Percentiles rank a stretch among this genome's conserved stretches.
Conservation (phyloP, 2,888 invertebrate species). For the Ypsolopha sequella region DNA sequence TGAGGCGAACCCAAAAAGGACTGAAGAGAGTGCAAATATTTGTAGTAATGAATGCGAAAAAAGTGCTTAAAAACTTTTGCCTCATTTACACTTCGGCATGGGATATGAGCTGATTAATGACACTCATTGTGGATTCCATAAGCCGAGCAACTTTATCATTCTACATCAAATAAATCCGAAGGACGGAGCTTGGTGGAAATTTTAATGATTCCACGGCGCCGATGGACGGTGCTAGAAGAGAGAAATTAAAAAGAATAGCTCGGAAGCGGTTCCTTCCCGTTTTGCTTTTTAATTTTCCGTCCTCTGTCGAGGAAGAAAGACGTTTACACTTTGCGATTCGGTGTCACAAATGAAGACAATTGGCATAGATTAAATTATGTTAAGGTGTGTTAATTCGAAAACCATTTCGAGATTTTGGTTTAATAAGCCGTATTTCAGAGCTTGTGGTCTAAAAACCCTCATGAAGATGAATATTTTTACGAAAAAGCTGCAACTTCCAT, state of each 20-base stretch:
- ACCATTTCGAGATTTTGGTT: no score
- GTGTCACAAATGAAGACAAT: no score
- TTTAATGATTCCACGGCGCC: conserved; percentile 55
- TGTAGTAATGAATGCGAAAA: conserved; percentile 19
- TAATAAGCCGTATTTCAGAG: no score
- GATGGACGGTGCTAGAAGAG: conserved; percentile 25
- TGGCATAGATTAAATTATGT: no score
- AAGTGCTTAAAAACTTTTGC: conserved; percentile 26
- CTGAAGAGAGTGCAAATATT: conserved; percentile 24
- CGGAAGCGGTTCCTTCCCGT: conserved; percentile 40
- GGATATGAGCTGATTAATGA: conserved; percentile 18
- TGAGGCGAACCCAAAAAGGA: conserved; percentile 21
- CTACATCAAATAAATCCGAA: conserved; percentile 43
- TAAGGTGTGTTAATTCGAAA: no score
- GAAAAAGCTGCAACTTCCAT: no score
- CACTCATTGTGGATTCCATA: conserved; percentile 28
- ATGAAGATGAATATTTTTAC: no score
- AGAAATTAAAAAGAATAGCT: conserved; percentile 61
- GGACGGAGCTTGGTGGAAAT: conserved; percentile 35
- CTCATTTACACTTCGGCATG: conserved; percentile 26
- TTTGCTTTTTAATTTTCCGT: conserved; percentile 67
- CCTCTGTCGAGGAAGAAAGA: conserved; percentile 21
- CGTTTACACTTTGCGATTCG: background rate
- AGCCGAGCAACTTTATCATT: conserved; percentile 31
- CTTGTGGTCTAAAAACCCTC: no score